Conservation (phyloP, 1,140 invertebrate genomes). For the Brachionus calyciflorus region DNA sequence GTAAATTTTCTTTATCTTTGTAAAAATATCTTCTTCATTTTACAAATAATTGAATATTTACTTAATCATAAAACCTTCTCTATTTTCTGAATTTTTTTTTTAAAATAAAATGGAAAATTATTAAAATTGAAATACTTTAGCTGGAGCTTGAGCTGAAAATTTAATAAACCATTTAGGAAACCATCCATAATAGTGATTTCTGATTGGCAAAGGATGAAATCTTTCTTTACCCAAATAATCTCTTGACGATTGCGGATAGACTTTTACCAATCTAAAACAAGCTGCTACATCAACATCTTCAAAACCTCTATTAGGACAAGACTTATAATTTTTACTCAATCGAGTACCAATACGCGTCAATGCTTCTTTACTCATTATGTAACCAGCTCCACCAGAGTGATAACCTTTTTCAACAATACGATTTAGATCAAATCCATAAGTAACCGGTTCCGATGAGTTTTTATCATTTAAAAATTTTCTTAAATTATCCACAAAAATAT, state of each 20-base stretch:
- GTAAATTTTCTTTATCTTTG: too few relatives aligned
- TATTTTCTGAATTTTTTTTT: too few relatives aligned
- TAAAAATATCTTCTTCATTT: too few relatives aligned
- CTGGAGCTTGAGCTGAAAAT: conserved; percentile 1
- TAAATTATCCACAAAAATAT: conserved; percentile 64
- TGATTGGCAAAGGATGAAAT: conserved; percentile 68
- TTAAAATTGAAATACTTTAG: not conserved
- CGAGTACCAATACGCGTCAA: conserved; percentile 33
- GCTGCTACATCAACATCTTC: conserved; percentile 92
- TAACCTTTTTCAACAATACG: conserved; percentile 51
- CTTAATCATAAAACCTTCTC: too few relatives aligned
- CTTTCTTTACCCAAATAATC: conserved; percentile 78
- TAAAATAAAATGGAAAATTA: not conserved
- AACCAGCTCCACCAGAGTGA: conserved; percentile 65
- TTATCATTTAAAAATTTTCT: conserved; percentile 54
- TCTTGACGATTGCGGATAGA: conserved; percentile 78
- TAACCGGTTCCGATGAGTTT: conserved; percentile 48
- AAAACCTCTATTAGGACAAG: conserved; percentile 56
- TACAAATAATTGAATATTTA: too few relatives aligned
- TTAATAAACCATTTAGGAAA: conserved; percentile 31
- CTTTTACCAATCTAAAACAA: conserved; percentile 80
- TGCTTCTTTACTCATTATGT: conserved; percentile 72
- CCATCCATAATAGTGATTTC: conserved; percentile 17
- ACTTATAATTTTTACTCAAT: not conserved
- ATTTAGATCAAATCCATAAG: conserved; percentile 59